phyloP scores from a whole-genome alignment of 1,140 invertebrate genomes.

The Zeugodacus cucurbitae region DNA sequence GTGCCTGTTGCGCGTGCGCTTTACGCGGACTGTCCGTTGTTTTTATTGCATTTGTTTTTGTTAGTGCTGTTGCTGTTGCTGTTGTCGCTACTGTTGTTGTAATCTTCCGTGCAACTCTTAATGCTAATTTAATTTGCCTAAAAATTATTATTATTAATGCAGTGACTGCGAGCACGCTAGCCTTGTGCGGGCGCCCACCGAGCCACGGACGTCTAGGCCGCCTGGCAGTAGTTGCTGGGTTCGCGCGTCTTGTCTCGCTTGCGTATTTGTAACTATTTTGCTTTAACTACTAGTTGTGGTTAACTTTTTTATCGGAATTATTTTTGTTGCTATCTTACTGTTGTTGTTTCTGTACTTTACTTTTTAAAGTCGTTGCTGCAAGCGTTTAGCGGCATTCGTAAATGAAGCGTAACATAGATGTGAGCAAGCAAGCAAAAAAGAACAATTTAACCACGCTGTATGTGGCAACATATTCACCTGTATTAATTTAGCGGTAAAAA shows the following conservation, averaged over 20 bases:
- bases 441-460: too few species aligned
- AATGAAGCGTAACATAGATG: neutral
- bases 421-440: neutral
- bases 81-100: neutral
- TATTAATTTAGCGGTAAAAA: neutral
- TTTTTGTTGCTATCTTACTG: neutral
- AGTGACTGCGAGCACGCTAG: slow-evolving; percentile 2
- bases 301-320: neutral
- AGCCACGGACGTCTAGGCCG: neutral
- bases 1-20: slow-evolving; percentile 24
- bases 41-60: neutral
- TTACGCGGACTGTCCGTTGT: neutral
- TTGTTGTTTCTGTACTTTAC: neutral
- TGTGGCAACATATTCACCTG: neutral
- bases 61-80: neutral
- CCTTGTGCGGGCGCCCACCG: neutral
- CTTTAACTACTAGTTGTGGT: neutral
- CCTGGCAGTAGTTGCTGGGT: neutral
- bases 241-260: neutral
- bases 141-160: slow-evolving; percentile 40
- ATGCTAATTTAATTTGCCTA: slow-evolving; percentile 28
- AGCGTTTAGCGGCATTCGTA: neutral
- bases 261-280: neutral
- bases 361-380: neutral
- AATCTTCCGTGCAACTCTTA: slow-evolving; percentile 24